Base-by-base conservation (phyloP, 1,140 invertebrate species). In the Pachypeltis micranthus region DNA sequence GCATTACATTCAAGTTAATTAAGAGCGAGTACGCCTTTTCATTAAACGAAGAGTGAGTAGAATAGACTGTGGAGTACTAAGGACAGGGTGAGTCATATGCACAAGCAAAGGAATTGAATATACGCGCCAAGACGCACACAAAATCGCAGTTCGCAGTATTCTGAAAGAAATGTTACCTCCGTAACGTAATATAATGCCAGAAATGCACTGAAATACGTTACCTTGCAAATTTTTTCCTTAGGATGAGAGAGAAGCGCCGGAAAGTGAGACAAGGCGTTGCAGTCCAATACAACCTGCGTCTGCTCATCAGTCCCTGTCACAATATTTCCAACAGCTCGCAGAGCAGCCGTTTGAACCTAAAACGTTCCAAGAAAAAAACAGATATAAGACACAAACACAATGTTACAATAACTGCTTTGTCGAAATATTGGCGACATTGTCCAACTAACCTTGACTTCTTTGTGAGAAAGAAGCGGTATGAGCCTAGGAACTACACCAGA, bases 291-390 rank as follows among this genome's bases (percentile, higher is more conserved):
- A 57, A 89, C 81, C 79, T 98, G 96, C 4, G 96, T 99, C 74
- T 99, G 96, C 67, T 98, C 94, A 75, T 99, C 96, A 0, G 94
- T 96, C 23, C 96, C 96, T 14, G 96, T 99, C 0, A 99, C 96
- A 71, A 99, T 99, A 77, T 99, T 99, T 25, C 96, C 96, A 16
- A 98, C 91, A 14, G 96, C 96, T 68, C 96, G 79, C 23, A 99
- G 78, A 0, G 96, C 95, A 24, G 96, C 96, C 3, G 96, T 98
- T 79, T 98, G 90, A 10, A 96, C 77, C 74, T 51, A 21, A n/a
- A n/a, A n/a, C 77, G 63, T n/a, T 69, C 68, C 1, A 21, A 44
- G 26, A 61, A 55, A 60, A 58, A 54, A 44, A 67, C 26, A 28
- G 25, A 4, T 31, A 4, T 3, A 34, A 29, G 2, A 10, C 59